Conservation (phyloP, 2,888 invertebrate genomes). For the Limnephilus lunatus region DNA sequence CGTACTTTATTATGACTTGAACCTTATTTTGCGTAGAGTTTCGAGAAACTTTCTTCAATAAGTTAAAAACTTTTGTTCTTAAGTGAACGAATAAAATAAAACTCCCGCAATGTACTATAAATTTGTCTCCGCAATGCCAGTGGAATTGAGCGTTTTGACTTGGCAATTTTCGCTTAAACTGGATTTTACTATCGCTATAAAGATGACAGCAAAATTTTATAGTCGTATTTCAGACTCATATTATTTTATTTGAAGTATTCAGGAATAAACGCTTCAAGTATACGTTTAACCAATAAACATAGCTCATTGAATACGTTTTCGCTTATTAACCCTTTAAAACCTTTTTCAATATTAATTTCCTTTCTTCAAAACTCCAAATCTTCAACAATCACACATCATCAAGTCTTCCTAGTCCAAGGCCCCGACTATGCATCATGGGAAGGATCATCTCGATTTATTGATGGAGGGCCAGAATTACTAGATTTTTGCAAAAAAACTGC, state of each 20-base stretch:
- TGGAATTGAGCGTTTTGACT: slow-evolving; percentile 3
- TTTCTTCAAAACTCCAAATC: too few relatives aligned
- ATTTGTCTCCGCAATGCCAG: background rate
- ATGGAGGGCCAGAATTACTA: too few relatives aligned
- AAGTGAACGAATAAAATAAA: background rate
- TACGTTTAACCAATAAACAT: background rate
- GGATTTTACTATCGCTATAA: background rate
- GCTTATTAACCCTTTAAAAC: background rate
- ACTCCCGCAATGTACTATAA: background rate
- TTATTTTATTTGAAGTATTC: background rate
- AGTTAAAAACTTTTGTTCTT: background rate
- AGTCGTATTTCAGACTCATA: background rate
- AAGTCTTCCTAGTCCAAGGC: too few relatives aligned
- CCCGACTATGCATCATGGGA: too few relatives aligned
- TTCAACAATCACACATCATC: too few relatives aligned
- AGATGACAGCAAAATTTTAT: background rate
- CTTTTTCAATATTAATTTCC: too few relatives aligned
- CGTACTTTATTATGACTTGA: slow-evolving; percentile 3
- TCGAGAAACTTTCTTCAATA: background rate
- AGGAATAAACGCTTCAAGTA: background rate
- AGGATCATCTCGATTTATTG: too few relatives aligned
- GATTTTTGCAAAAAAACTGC: too few relatives aligned
- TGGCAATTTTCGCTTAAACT: background rate
- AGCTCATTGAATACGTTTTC: background rate
- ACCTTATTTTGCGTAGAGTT: background rate